These are phyloP conservation scores for Nephrotoma guestfalica DNA, from an alignment of 2,888 invertebrate species.

Conservation along the genomic window DNA sequence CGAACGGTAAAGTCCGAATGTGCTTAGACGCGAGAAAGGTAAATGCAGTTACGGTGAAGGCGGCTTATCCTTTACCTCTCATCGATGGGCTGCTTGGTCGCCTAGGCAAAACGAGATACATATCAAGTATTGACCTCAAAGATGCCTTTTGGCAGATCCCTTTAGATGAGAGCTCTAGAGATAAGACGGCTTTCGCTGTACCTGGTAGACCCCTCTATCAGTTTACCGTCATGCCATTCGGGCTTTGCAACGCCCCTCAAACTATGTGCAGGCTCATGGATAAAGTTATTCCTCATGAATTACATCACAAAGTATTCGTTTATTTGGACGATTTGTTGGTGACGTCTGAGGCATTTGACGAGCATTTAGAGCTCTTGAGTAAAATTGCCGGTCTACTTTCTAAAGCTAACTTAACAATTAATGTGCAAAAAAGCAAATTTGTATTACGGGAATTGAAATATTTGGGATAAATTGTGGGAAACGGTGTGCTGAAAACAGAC, in stretches of 20 bases:
- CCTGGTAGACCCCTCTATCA: no score
- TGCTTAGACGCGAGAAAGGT: conserved; percentile 16
- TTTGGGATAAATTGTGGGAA: background rate
- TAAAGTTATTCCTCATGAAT: conserved; percentile 1
- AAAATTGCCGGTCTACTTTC: background rate
- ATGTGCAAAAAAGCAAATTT: background rate
- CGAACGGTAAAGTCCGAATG: conserved; percentile 11
- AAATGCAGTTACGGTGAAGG: conserved; percentile 14
- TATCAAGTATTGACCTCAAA: conserved; percentile 17
- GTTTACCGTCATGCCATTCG: no score
- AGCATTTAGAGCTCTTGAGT: background rate
- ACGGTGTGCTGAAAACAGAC: background rate
- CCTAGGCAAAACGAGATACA: conserved; percentile 14
- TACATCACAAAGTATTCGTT: conserved; percentile 7
- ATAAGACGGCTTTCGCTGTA: background rate
- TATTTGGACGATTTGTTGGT: background rate
- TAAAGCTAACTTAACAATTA: background rate
- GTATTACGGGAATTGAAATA: background rate
- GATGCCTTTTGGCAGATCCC: conserved; percentile 11
- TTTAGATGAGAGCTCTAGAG: conserved; percentile 9
- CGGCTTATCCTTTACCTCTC: conserved; percentile 18
- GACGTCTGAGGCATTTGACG: background rate
- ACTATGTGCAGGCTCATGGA: conserved; percentile 12
- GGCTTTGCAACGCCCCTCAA: background rate
- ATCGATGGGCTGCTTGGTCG: conserved; percentile 16